phyloP scores from a whole-genome alignment of 1,140 invertebrate species.

The Homalodisca vitripennis region DNA sequence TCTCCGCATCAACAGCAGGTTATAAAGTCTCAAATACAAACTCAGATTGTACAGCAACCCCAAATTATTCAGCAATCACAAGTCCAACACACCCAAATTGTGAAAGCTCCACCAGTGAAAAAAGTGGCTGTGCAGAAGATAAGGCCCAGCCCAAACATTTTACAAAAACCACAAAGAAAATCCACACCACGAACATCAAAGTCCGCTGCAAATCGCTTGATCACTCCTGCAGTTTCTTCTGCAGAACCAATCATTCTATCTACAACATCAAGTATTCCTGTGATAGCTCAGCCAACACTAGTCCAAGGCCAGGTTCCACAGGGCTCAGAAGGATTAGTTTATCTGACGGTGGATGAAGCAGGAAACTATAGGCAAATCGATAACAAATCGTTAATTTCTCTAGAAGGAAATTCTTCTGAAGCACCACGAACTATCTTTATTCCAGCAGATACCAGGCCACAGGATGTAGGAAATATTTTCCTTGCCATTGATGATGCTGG shows the following conservation, averaged over 20 bases:
- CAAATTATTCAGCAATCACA: neutral
- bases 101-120: constrained; percentile 1
- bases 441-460: constrained; percentile 31
- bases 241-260: constrained; percentile 9
- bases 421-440: constrained; percentile 32
- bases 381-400: constrained; percentile 18
- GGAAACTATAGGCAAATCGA: constrained; percentile 30
- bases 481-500: constrained; percentile 50
- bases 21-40: neutral
- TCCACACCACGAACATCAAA: constrained; percentile 16
- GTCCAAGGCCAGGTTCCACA: constrained; percentile 21
- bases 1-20: neutral
- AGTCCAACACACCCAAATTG: neutral
- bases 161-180: constrained; percentile 34
- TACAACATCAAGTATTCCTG: constrained; percentile 2
- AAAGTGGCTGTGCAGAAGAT: constrained; percentile 25
- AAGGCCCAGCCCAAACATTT: constrained; percentile 35
- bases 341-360: constrained; percentile 28
- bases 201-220: neutral
- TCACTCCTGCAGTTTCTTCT: neutral
- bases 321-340: constrained; percentile 9
- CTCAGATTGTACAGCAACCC: constrained; percentile 10
- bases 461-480: constrained; percentile 50
- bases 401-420: constrained; percentile 4
- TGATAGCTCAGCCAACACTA: constrained; percentile 6